Base-by-base conservation (phyloP, 2,797 vertebrate genomes). In the Ambastaia sidthimunki region DNA sequence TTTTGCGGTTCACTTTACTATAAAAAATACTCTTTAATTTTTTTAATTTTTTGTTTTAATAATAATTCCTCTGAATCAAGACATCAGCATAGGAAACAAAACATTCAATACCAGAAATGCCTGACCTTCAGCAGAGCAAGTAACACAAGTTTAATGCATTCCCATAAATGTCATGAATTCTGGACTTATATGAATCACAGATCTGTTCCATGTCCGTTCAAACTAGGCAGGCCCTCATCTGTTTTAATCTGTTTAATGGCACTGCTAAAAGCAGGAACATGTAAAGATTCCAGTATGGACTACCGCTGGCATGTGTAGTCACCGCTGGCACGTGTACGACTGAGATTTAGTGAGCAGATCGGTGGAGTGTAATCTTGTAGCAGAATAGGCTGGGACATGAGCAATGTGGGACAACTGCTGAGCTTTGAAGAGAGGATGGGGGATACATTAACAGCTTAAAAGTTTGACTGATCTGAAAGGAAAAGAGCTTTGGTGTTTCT, bases 371-470 rank as follows among this genome's bases (percentile, higher is more conserved):
- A 71, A 16, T 57, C 28, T 47, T 73, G 25, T 34, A n/a, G 12
- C 1, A 44, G 25, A 74, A 74, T 31, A 63, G 44, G 18, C 59
- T 52, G 7, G 57, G 70, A 73, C 31, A 47, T 23, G 52, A 63
- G 4, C 5, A 44, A 25, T 21, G 15, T 37, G 7, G 70, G 15
- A 71, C 18, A 79, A 67, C 62, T 9, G 71, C 12, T 0, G 1
- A 25, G 47, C 50, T 41, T 71, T 52, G 11, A 60, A 72, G 69
- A 72, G 47, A 65, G 47, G 21, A 65, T 60, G 50, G 59, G 60
- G 37, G 66, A 74, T 74, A 65, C 73, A 74, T 65, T 63, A 50
- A 65, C 23, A 48, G 11, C 73, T 37, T 18, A 65, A 52, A 65
- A 50, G 48, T 74, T 63, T 34, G 47, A 9, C 60, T 21, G 57